Conservation (phyloP, 2,113 vertebrate species). For the Neolamprologus cancellatus region DNA sequence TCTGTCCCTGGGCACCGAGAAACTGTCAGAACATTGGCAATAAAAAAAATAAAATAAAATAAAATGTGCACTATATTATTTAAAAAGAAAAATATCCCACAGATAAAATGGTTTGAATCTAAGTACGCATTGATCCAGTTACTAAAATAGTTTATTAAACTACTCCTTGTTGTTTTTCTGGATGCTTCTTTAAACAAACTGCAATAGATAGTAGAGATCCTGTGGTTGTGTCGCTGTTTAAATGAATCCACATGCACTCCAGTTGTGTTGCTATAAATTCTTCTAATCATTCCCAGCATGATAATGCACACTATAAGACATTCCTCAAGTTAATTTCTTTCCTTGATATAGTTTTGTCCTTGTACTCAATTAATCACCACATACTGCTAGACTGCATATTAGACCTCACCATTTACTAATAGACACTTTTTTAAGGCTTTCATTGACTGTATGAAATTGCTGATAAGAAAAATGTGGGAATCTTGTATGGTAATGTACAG, state of each 20-base stretch:
- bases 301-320: slow-evolving; percentile 70
- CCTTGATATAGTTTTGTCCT: slow-evolving; percentile 77
- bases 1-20: slow-evolving; percentile 38
- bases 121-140: background rate
- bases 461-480: background rate
- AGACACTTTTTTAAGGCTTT: background rate
- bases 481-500: background rate
- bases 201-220: slow-evolving; percentile 63
- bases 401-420: background rate
- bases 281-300: slow-evolving; percentile 65
- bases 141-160: background rate
- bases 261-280: slow-evolving; percentile 88
- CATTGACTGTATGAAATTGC: background rate
- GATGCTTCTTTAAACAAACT: slow-evolving; percentile 41
- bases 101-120: slow-evolving; percentile 16
- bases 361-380: slow-evolving; percentile 78
- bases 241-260: slow-evolving; percentile 92
- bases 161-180: background rate
- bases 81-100: background rate
- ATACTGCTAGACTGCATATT: background rate
- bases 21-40: slow-evolving; percentile 8
- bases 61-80: background rate
- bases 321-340: slow-evolving; percentile 86
- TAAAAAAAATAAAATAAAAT: background rate
- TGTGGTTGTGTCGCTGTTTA: slow-evolving; percentile 80